These are phyloP conservation scores for Gambusia yucatana DNA, from an alignment of 2,797 vertebrate species.

Conservation along the genomic window DNA sequence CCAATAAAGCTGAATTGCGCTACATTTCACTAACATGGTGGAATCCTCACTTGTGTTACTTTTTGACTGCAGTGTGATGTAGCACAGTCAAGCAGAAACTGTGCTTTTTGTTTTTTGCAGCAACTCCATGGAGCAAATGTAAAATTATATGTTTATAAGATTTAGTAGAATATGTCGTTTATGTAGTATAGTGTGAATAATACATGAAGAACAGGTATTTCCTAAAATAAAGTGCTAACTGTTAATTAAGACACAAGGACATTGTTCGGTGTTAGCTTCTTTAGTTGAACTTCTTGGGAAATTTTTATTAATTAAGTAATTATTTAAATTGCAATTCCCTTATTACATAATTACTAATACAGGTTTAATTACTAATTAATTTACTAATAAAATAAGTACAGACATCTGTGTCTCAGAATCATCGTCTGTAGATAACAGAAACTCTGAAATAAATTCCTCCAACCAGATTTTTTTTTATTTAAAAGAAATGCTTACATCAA, in stretches of 20 bases:
- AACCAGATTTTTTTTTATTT: neutral
- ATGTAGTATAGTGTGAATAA: neutral
- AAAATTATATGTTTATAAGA: conserved; percentile 6
- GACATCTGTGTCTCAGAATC: neutral
- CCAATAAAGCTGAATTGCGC: conserved; percentile 12
- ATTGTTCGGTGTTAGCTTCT: neutral
- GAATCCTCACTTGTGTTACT: too few relatives aligned
- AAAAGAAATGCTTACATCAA: neutral
- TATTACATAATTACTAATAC: neutral
- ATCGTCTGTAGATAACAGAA: neutral
- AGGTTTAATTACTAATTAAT: too few relatives aligned
- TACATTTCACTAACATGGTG: conserved; percentile 25
- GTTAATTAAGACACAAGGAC: neutral
- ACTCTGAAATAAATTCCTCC: neutral
- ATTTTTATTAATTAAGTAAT: neutral
- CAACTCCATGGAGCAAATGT: conserved; percentile 17
- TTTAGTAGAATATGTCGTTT: conserved; percentile 4
- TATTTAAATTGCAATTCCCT: neutral
- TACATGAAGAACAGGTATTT: neutral
- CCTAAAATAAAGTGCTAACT: neutral
- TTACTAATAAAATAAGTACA: neutral
- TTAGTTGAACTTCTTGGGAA: neutral
- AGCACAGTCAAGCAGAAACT: conserved; percentile 35
- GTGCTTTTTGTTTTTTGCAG: conserved; percentile 17
- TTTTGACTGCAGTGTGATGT: too few relatives aligned